Evolutionary conservation across 2,797 vertebrate genomes (phyloP), one percentile per base, ranked within the genome.

Genomic region (Cirrhinus molitorella): DNA sequence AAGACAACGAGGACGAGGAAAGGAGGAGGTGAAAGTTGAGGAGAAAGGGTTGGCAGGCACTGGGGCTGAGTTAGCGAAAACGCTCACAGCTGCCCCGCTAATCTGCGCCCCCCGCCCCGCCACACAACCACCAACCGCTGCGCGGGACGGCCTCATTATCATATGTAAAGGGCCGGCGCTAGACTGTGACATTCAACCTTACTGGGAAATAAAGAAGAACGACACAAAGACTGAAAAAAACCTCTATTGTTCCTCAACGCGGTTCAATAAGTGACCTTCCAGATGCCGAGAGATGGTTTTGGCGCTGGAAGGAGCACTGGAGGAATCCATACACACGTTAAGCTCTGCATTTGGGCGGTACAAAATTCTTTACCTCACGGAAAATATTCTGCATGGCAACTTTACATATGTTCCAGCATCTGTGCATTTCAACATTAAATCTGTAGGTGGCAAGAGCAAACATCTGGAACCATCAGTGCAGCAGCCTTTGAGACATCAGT

Each of bases 151-250:
- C 88, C 88, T 78, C 90, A 95, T 96, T 95, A 94, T 92, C 94
- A 95, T 93, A 93, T 89, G 91, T 93, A 93, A 96, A 93, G 89
- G 89, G 93, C 93, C 94, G 63, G 86, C 34, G 81, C 82, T 89
- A 91, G 90, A 91, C 90, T 89, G 70, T 93, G 92, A 92, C 91
- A 94, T 95, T 94, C 92, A 90, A 91, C 88, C 88, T 93, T 90
- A 90, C 91, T 73, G 81, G 34, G 81, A 67, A 81, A 87, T 81
- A 85, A 43, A 76, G 47, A 67, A 28, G 49, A 59, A 45, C 1
- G 19, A 55, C 19, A 19, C 51, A 59, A 63, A 78, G 31, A 47
- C 57, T 11, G 76, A 74, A 66, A 86, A 40, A 74, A 3, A 80
- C 80, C 85, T 86, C 71, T 85, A 87, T 89, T 76, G 92, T 91